A percentile compares a stretch with the other conserved stretches of the same genome.
phyloP scores from a whole-genome alignment of 2,113 vertebrate species.

The Myxocyprinus asiaticus region DNA sequence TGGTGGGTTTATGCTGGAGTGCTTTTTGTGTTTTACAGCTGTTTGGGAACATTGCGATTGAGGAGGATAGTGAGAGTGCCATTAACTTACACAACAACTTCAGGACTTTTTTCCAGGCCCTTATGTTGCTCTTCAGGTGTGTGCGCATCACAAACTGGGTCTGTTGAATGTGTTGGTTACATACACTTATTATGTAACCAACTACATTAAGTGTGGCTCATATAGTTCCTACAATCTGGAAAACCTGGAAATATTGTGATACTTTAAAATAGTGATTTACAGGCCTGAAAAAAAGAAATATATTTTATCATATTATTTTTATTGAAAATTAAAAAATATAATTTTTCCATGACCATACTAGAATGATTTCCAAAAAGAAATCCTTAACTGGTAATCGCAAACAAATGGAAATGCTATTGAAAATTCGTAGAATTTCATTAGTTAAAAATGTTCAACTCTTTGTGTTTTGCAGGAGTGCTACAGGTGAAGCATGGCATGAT shows the following conservation, averaged over 20 bases:
- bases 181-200: background rate
- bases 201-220: too few species aligned
- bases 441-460: background rate
- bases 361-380: too few species aligned
- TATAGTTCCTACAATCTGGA: too few species aligned
- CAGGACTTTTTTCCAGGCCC: slow-evolving; percentile 93
- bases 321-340: too few species aligned
- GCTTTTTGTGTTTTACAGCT: slow-evolving; percentile 75
- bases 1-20: slow-evolving; percentile 17
- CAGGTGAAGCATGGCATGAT: slow-evolving; percentile 96
- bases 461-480: slow-evolving; percentile 86
- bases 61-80: slow-evolving; percentile 83
- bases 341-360: too few species aligned
- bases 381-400: too few species aligned
- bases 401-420: too few species aligned
- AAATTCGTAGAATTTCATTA: too few species aligned
- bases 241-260: too few species aligned
- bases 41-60: slow-evolving; percentile 94
- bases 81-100: slow-evolving; percentile 99
- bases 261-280: too few species aligned
- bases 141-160: background rate
- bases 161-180: background rate
- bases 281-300: too few species aligned
- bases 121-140: slow-evolving; percentile 98
- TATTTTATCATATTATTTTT: too few species aligned